phyloP scores from a whole-genome alignment of 2,113 vertebrate species.

The Aythya baeri region DNA sequence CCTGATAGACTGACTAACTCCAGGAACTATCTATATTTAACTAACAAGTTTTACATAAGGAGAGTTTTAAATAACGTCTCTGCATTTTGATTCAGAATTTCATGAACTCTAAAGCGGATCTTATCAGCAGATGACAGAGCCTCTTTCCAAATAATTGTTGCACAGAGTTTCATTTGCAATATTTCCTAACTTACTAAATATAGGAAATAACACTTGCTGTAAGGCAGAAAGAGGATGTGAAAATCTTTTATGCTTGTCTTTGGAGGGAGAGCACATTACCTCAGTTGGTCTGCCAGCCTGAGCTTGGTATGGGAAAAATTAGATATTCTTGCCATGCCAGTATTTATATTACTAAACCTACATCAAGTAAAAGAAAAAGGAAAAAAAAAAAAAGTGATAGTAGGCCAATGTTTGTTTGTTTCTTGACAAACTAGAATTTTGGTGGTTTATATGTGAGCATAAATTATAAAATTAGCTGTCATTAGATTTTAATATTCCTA shows the following conservation, averaged over 20 bases:
- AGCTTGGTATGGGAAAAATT: background rate
- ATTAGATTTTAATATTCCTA: background rate
- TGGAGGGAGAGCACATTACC: background rate
- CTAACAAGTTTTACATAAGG: background rate
- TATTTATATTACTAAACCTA: background rate
- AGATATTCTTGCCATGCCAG: background rate
- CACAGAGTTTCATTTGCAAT: background rate
- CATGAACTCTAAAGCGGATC: background rate
- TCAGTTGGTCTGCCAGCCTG: background rate
- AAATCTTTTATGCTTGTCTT: background rate
- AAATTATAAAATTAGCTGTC: background rate
- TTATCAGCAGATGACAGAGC: background rate
- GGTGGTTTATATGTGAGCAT: background rate
- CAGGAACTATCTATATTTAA: background rate
- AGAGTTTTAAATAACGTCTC: constrained; percentile 3
- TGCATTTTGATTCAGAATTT: constrained; percentile 46
- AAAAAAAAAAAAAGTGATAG: background rate
- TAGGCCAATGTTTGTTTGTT: no score
- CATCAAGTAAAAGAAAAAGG: no score
- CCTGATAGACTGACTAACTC: background rate
- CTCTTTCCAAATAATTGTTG: constrained; percentile 41
- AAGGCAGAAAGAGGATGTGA: constrained; percentile 42
- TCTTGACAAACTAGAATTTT: background rate
- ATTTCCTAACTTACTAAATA: constrained; percentile 8
- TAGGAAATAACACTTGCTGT: constrained; percentile 22